Base-by-base conservation (phyloP, 2,888 invertebrate genomes). In the Cordilura impudica region DNA sequence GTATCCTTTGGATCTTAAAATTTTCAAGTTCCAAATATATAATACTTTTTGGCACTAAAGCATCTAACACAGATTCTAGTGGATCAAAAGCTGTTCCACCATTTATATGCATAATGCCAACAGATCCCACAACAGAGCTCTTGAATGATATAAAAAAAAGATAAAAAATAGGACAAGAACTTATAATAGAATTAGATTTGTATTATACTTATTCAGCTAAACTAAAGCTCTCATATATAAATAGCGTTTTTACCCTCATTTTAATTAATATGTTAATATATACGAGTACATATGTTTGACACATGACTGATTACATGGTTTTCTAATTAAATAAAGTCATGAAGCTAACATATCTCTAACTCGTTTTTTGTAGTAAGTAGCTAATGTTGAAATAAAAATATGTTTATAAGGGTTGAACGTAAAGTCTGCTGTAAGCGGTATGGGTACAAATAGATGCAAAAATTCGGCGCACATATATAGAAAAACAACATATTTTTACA, bases 51-150 rank as follows among this genome's bases (percentile, higher is more conserved):
- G 90, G 90, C 81, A 89, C 86, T 54, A 90, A 85, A 39, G 87
- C 85, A 83, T 89, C 88, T 67, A 88, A 82, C 26, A 90, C 83
- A 60, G 89, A 87, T 26, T 89, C 89, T 83, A 90, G 83, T 80
- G 90, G 90, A 54, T 89, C 90, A 83, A 89, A 89, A 84, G 88
- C 87, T 83, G 88, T 88, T 86, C 85, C 87, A 82, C 89, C 88
- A 81, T 88, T 87, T 86, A 87, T 87, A 82, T 89, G 89, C 88
- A 89, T 87, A 75, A 89, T 86, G 61, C 89, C 89, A 84, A 88
- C 88, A 84, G 89, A 86, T 74, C 89, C 89, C 80, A 89, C 84
- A 67, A 88, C 89, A 47, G 89, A 87, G 81, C 87, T 87, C 89
- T 89, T 83, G 35, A 83, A 82, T 58, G 65, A 77, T 18, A 49